These are phyloP conservation scores for Sciurus vulgaris DNA, from an alignment of 2,797 vertebrate genomes.

Conservation along the genomic window DNA sequence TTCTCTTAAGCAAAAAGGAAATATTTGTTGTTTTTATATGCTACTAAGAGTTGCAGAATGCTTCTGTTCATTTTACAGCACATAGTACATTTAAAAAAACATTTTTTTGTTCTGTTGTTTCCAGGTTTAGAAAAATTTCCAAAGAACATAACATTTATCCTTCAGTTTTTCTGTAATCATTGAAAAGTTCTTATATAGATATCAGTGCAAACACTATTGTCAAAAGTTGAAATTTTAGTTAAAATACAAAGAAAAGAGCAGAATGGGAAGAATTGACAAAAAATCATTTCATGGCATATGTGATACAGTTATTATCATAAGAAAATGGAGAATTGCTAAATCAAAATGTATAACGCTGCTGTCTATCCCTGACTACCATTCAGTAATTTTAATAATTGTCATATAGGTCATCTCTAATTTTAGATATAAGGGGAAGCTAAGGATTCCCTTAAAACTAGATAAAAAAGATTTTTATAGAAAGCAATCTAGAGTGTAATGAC, in stretches of 20 bases:
- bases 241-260: not conserved
- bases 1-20: not conserved
- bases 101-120: not conserved
- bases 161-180: not conserved
- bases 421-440: not conserved
- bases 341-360: not conserved
- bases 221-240: not conserved
- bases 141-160: not conserved
- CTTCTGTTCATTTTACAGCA: not conserved
- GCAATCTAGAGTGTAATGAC: not conserved
- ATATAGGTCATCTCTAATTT: not conserved
- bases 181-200: not conserved
- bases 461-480: not conserved
- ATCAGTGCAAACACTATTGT: not conserved
- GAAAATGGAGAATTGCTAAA: not conserved
- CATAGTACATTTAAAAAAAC: not conserved
- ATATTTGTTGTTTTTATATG: not conserved
- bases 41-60: not conserved
- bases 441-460: not conserved
- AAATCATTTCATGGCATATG: not conserved
- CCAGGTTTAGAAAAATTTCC: not conserved
- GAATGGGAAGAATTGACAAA: not conserved
- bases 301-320: not conserved
- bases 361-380: not conserved
- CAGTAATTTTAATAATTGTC: not conserved